Conservation (phyloP, 2,797 vertebrate genomes). For the Diceros bicornis region DNA sequence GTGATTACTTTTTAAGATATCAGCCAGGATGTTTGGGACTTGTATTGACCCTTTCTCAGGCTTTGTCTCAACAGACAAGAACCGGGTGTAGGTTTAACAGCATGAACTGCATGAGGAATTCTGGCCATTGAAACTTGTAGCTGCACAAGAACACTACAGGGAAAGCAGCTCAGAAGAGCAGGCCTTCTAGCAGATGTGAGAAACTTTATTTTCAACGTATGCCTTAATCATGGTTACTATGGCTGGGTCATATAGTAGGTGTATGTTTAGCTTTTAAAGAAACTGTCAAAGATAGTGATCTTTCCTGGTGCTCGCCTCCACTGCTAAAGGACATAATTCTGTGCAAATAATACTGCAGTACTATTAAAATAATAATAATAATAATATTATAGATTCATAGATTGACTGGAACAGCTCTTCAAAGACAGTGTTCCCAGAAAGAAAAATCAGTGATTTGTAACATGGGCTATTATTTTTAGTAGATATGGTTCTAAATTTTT, state of each 20-base stretch:
- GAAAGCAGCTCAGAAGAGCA: not conserved
- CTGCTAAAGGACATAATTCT: not conserved
- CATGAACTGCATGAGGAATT: not conserved
- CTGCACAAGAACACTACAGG: not conserved
- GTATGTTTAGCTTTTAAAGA: not conserved
- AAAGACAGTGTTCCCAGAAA: not conserved
- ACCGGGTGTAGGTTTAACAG: not conserved
- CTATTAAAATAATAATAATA: not conserved
- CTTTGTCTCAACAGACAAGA: not conserved
- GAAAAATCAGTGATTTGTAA: not conserved
- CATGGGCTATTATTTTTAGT: not conserved
- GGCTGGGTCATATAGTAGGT: not conserved
- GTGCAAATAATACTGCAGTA: not conserved
- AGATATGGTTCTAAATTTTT: not conserved
- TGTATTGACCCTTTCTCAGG: not conserved
- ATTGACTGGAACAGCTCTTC: not conserved
- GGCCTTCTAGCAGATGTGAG: not conserved
- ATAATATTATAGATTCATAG: not conserved
- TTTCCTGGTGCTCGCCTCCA: not conserved
- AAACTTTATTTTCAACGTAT: not conserved
- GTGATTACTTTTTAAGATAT: not conserved
- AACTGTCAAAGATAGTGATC: not conserved
- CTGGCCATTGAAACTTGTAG: not conserved
- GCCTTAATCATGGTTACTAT: not conserved
- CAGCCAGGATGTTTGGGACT: not conserved